Base-by-base conservation (phyloP, 2,113 vertebrate genomes). In the Deroptyus accipitrinus region DNA sequence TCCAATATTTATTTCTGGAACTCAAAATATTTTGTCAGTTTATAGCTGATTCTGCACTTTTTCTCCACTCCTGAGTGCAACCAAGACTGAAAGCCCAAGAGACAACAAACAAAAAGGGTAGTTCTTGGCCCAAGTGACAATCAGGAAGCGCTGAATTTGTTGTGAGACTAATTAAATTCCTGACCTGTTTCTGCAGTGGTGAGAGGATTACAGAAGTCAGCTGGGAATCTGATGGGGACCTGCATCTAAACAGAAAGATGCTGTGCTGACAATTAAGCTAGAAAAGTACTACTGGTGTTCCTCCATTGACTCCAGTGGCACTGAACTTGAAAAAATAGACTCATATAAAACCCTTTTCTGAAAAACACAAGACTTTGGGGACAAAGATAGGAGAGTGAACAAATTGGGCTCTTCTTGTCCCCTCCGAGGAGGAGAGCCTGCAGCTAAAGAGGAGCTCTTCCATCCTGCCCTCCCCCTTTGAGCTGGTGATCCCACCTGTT, bases 401-500 rank as follows among this genome's bases (percentile, higher is more conserved):
- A 84, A 91, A 82, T 5, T 25, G 63, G 24, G 23, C 19, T 79
- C 84, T 75, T 78, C 82, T 55, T 24, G 2, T 63, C 52, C 39
- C n/a, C 2, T 5, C 8, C 1, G 31, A 54, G 46, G 54, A 64
- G 44, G 42, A 78, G 61, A 22, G 49, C 48, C 62, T 3, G 3
- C 76, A 88, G 61, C 63, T 90, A 37, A 80, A 86, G 67, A 79
- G 55, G 80, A 70, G 22, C 44, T 69, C 72, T 92, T 70, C 72
- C 46, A 25, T 67, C n/a, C 28, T 86, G 35, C 83, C 52, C 81
- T 86, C 62, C 52, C 77, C 6, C 74, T 92, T 66, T 1, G 6
- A 55, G 73, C 80, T 93, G 76, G 83, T 81, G 92, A 78, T 33
- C 81, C 90, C 96, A 97, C 96, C 94, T 97, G 96, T 95, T 89